Evolutionary conservation across 2,888 invertebrate species (phyloP), one percentile per base, ranked within the genome.

Genomic region (Phoronis australis): DNA sequence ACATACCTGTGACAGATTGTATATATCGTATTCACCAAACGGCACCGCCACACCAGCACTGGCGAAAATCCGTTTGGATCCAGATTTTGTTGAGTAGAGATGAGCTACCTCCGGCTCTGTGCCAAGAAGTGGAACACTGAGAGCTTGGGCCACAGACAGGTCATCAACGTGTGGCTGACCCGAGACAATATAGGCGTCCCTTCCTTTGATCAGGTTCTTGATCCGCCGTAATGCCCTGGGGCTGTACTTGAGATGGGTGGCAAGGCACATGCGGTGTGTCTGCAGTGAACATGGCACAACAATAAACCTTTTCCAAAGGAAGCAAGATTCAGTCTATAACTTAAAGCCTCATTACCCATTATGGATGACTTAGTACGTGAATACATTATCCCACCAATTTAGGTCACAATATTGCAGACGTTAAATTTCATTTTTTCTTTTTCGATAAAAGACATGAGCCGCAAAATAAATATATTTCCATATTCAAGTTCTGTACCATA

Each of bases 11-110:
- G 68, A 70, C 21, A 69, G 55, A 50, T 68, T 75, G 55, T 75
- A 76, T 5, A 77, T 64, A 57, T 76, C 76, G 52, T 68, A 73
- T 59, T 74, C 75, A 45, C 73, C 69, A 1, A 73, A 75, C 4
- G 77, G 75, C 42, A 68, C 62, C n/a, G 62, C 60, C 2, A 72
- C 69, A 27, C 62, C 61, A 37, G 73, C 72, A 57, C 67, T 68
- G 42, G 66, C 65, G 57, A 77, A 76, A 27, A 77, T 69, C 25
- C 76, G 56, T 57, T 75, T 75, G 50, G 71, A 68, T 1, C 76
- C 76, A 12, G 76, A 76, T 56, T 77, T 76, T 4, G 74, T 72
- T 22, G 71, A 70, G 56, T 73, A 75, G 6, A 76, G 64, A 45
- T 73, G 66, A 21, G 74, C 69, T 1, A 73, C 62, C 39, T 75